These are phyloP conservation scores for Pachyramphus minor DNA, from an alignment of 2,113 vertebrate species.

Conservation along the genomic window DNA sequence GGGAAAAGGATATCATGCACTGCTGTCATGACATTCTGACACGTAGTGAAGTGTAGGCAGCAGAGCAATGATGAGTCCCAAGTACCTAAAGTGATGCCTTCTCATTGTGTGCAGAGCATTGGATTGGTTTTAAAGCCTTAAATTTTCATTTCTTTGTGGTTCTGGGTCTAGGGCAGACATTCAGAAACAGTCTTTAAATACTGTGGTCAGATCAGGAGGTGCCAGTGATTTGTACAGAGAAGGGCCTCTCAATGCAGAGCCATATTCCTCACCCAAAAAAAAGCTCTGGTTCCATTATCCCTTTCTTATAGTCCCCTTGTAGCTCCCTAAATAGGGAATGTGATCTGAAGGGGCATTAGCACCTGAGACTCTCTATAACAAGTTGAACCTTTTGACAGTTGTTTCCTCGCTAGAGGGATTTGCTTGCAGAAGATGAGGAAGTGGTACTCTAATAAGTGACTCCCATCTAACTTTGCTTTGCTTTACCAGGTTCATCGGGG, in stretches of 20 bases:
- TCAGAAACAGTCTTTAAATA: not conserved
- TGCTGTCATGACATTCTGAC: not conserved
- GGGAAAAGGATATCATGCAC: not conserved
- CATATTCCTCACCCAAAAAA: not conserved
- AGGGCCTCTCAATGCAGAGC: not conserved
- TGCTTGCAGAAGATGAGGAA: not conserved
- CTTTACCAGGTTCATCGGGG: slow-evolving; percentile 86
- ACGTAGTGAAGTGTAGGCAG: not conserved
- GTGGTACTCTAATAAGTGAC: not conserved
- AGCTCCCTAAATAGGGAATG: not conserved
- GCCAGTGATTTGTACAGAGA: not conserved
- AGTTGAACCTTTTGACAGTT: not conserved
- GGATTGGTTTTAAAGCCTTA: not conserved
- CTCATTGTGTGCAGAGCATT: not conserved
- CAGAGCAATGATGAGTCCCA: not conserved
- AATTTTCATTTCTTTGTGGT: not conserved
- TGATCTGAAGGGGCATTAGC: not conserved
- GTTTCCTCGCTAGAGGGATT: not conserved
- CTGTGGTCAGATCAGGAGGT: not conserved
- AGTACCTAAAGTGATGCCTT: not conserved
- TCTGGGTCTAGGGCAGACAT: not conserved
- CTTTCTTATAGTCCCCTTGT: not conserved
- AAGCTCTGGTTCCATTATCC: not conserved
- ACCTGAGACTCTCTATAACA: not conserved
- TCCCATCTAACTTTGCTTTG: not conserved